Evolutionary conservation across 2,888 invertebrate genomes (phyloP).

Genomic region (Dorcus hopei): DNA sequence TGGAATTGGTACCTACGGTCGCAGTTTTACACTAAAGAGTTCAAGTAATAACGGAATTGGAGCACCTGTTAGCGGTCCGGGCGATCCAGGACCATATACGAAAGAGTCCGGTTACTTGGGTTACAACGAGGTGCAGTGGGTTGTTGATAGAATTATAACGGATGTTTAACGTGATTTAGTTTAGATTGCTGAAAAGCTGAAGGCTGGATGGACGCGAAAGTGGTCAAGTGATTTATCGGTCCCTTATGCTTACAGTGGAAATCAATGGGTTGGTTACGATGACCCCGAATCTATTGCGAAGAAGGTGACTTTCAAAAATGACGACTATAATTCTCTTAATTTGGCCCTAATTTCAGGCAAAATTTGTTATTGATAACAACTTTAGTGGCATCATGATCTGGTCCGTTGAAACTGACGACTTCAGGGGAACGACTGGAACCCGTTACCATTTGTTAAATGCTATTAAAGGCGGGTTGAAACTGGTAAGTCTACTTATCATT

Average conservation of each 20-base stretch:
- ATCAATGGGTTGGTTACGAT: conserved; percentile 46
- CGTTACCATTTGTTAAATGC: conserved; percentile 60
- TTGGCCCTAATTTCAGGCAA: conserved; percentile 39
- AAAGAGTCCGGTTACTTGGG: conserved; percentile 61
- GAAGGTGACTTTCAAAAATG: conserved; percentile 33
- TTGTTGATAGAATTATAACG: not conserved
- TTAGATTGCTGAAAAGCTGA: conserved; percentile 35
- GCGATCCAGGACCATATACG: conserved; percentile 63
- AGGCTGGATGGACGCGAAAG: conserved; percentile 27
- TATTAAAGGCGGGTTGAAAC: conserved; percentile 51
- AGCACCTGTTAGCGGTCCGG: conserved; percentile 57
- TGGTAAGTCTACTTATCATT: too few relatives aligned
- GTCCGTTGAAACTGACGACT: conserved; percentile 80
- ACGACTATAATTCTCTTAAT: too few relatives aligned
- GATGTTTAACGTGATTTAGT: not conserved
- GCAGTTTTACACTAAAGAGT: conserved; percentile 58
- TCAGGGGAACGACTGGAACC: conserved; percentile 58
- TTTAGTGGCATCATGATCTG: conserved; percentile 71
- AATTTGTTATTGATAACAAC: conserved; percentile 46
- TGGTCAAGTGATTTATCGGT: conserved; percentile 41
- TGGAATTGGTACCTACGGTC: conserved; percentile 69
- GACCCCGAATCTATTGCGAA: conserved; percentile 37
- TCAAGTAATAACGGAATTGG: conserved; percentile 51
- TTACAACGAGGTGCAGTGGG: conserved; percentile 61
- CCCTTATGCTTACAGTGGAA: conserved; percentile 46